These are phyloP conservation scores for Egretta garzetta DNA, from an alignment of 2,113 vertebrate species.

Conservation along the genomic window DNA sequence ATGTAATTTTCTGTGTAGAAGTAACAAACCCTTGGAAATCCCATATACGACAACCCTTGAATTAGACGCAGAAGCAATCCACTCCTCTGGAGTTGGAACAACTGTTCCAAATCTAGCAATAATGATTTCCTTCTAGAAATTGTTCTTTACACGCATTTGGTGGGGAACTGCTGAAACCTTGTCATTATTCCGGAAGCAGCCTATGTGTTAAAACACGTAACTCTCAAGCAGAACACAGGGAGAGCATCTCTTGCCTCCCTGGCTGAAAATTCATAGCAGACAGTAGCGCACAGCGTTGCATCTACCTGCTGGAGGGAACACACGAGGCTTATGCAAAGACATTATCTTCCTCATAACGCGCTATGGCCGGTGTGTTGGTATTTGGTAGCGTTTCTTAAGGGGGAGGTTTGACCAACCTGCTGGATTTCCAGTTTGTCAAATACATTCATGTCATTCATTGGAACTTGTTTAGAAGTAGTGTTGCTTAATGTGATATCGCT, in stretches of 20 bases:
- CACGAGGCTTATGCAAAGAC: not conserved
- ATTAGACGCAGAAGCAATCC: not conserved
- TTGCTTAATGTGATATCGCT: not conserved
- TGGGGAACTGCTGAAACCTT: not conserved
- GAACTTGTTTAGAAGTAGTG: not conserved
- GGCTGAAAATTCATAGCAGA: not conserved
- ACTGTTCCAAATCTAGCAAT: not conserved
- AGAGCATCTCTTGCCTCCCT: not conserved
- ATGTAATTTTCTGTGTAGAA: not conserved
- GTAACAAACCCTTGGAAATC: not conserved
- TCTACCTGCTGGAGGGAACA: not conserved
- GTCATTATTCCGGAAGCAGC: accelerated
- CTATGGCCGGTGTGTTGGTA: not conserved
- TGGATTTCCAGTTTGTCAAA: not conserved
- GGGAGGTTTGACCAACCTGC: not conserved
- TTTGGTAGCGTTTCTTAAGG: not conserved
- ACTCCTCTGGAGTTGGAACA: not conserved
- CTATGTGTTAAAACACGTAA: not conserved
- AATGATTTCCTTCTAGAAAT: not conserved
- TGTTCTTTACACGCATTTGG: not conserved
- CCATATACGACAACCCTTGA: not conserved
- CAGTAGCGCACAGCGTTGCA: accelerated
- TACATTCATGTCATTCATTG: not conserved
- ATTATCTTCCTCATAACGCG: accelerated
- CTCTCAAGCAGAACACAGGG: not conserved